Conservation (phyloP, 2,113 vertebrate genomes). For the Elanus axillaris region DNA sequence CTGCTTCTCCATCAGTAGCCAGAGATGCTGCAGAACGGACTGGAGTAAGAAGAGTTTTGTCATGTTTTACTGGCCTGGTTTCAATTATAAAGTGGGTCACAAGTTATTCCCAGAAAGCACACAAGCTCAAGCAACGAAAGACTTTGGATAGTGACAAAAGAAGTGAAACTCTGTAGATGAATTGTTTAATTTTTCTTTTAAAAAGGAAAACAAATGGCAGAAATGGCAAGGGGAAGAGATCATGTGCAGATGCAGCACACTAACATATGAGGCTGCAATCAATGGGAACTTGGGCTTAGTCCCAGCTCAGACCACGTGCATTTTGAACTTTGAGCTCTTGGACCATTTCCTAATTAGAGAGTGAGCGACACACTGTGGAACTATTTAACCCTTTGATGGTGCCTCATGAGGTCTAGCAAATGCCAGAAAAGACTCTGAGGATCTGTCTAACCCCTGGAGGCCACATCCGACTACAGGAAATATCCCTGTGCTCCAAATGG, state of each 20-base stretch:
- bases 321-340: constrained; percentile 49
- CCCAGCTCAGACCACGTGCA: background rate
- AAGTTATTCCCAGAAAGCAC: background rate
- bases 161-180: background rate
- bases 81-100: background rate
- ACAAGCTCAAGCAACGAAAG: background rate
- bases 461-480: background rate
- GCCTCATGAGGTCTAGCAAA: background rate
- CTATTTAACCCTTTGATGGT: constrained; percentile 15
- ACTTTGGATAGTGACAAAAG: background rate
- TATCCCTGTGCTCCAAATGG: background rate
- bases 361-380: background rate
- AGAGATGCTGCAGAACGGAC: background rate
- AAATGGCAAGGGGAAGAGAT: background rate
- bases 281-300: constrained; percentile 22
- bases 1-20: background rate
- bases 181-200: background rate
- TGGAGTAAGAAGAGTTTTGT: background rate
- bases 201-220: background rate
- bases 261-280: background rate
- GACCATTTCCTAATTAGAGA: constrained; percentile 39
- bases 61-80: background rate
- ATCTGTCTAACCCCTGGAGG: background rate
- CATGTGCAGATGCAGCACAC: background rate
- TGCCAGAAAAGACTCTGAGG: background rate